Percentiles rank a stretch among this genome's conserved stretches.
Conservation (phyloP, 1,140 invertebrate genomes). For the Euwallacea similis region DNA sequence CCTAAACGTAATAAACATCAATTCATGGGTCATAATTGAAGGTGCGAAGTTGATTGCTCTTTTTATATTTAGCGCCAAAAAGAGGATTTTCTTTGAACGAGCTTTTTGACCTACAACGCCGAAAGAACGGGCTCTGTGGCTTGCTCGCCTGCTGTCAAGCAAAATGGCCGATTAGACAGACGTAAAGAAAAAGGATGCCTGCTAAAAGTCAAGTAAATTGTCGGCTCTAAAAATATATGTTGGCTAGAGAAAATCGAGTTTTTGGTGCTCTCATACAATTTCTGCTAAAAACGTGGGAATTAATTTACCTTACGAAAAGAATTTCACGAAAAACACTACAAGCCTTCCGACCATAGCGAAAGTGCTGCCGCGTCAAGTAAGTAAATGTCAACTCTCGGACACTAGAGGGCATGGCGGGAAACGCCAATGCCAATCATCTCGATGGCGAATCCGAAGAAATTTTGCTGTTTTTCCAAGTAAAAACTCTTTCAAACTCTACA, state of each 20-base stretch:
- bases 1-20: conserved; percentile 20
- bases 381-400: background rate
- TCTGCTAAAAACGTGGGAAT: conserved; percentile 16
- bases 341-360: conserved; percentile 46
- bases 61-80: conserved; percentile 45
- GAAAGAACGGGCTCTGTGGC: conserved; percentile 20
- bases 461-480: background rate
- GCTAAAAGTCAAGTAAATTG: conserved; percentile 36
- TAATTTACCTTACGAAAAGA: conserved; percentile 37
- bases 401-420: conserved; percentile 31
- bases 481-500: background rate
- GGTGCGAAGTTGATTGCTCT: background rate
- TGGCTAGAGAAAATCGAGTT: conserved; percentile 31
- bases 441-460: background rate
- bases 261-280: conserved; percentile 24
- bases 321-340: conserved; percentile 41
- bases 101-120: conserved; percentile 27
- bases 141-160: conserved; percentile 32
- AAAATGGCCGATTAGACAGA: conserved; percentile 45
- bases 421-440: conserved; percentile 32
- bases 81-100: conserved; percentile 36
- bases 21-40: background rate
- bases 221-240: conserved; percentile 40
- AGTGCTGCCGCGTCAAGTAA: conserved; percentile 43
- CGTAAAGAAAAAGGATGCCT: conserved; percentile 37